Evolutionary conservation across 92 coral and sea anemone genomes (phyloP).

Genomic region (Umimayanthus kanabou): DNA sequence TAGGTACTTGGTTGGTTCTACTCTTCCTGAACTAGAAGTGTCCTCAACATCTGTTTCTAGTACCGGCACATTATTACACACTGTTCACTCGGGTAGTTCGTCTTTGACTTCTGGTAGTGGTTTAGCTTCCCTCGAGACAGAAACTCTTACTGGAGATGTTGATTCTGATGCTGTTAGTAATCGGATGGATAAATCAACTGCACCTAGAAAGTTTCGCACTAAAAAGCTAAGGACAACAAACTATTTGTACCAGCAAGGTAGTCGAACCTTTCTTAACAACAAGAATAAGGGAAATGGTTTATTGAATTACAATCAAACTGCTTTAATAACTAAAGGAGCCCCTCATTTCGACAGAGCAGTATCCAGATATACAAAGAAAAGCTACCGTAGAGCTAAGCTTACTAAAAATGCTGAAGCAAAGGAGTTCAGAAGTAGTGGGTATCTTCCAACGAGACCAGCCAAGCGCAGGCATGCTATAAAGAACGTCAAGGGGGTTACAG

Average conservation of each 20-base stretch:
- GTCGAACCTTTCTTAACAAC: neutral
- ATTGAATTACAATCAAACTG: neutral
- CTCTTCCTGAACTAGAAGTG: neutral
- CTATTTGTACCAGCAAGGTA: neutral
- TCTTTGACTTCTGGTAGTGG: constrained; percentile 5
- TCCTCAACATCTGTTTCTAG: neutral
- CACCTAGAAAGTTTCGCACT: neutral
- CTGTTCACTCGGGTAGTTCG: constrained; percentile 1
- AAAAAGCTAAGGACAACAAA: neutral
- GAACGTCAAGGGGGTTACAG: neutral
- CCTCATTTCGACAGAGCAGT: neutral
- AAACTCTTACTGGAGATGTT: neutral
- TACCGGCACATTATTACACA: too few relatives aligned
- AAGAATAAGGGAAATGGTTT: neutral
- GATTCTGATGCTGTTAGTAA: neutral
- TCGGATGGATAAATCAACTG: neutral
- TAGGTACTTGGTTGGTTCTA: neutral
- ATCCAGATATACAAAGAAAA: neutral
- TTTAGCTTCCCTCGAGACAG: neutral
- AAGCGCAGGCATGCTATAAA: neutral
- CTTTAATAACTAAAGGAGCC: neutral
- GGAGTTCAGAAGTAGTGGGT: neutral
- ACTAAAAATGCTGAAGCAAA: neutral
- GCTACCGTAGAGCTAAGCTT: neutral
- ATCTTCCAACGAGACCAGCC: neutral